Evolutionary conservation across 92 coral and sea anemone genomes (phyloP).

Genomic region (Muricea muricata): DNA sequence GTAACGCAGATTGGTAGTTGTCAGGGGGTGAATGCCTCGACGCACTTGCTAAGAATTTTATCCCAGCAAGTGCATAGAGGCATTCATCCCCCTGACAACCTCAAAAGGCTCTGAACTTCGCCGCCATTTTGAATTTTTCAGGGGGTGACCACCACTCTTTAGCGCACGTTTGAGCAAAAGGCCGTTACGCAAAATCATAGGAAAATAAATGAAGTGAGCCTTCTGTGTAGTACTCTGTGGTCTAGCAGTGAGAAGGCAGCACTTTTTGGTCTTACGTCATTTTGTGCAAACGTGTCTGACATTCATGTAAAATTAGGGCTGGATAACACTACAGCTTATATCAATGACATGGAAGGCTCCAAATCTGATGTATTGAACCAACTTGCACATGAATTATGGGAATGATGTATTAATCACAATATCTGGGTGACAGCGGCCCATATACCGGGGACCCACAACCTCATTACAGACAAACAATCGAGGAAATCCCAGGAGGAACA

Average conservation of each 20-base stretch:
- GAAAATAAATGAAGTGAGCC: too few species aligned
- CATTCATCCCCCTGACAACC: too few species aligned
- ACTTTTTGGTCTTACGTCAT: constrained; percentile 63
- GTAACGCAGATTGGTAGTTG: too few species aligned
- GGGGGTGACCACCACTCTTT: too few species aligned
- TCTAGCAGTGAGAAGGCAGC: constrained; percentile 61
- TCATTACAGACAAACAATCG: constrained; percentile 62
- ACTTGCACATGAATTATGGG: constrained; percentile 65
- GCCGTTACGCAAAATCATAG: too few species aligned
- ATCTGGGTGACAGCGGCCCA: constrained; percentile 74
- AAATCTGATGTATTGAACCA: constrained; percentile 57
- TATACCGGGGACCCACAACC: constrained; percentile 53
- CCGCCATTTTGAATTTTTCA: too few species aligned
- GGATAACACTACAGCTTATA: constrained; percentile 69
- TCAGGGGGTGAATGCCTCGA: too few species aligned
- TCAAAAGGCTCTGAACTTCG: too few species aligned
- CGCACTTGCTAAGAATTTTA: too few species aligned
- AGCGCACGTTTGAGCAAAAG: too few species aligned
- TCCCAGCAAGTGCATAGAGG: too few species aligned
- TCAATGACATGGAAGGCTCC: constrained; percentile 66
- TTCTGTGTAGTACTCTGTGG: constrained; percentile 43
- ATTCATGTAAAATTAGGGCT: constrained; percentile 50
- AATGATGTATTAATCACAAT: constrained; percentile 59
- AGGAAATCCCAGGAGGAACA: constrained; percentile 66
- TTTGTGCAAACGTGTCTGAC: constrained; percentile 23